Conservation (phyloP, 2,797 vertebrate species). For the Sternarchorhynchus goeldii region DNA sequence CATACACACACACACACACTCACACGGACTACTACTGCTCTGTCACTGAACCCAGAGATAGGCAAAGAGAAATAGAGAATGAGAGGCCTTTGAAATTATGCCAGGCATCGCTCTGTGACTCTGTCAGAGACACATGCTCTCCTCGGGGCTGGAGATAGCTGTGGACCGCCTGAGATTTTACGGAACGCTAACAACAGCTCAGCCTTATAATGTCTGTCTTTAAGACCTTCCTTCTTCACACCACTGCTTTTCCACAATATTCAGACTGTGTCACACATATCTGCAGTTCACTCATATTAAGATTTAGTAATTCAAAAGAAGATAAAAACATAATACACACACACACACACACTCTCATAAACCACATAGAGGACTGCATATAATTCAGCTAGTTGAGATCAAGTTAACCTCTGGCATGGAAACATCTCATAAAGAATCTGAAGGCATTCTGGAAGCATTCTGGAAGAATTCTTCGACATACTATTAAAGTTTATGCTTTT, state of each 20-base stretch:
- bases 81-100: slow-evolving; percentile 82
- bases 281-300: background rate
- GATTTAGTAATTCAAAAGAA: background rate
- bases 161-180: slow-evolving; percentile 74
- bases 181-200: slow-evolving; percentile 73
- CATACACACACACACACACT: slow-evolving; percentile 48
- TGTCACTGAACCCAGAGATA: slow-evolving; percentile 21
- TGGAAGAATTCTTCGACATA: slow-evolving; percentile 3
- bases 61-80: slow-evolving; percentile 35
- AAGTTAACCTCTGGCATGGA: background rate
- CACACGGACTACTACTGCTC: slow-evolving; percentile 63
- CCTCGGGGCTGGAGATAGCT: slow-evolving; percentile 20
- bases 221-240: slow-evolving; percentile 17
- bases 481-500: slow-evolving; percentile 26
- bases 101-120: slow-evolving; percentile 79
- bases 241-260: background rate
- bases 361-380: background rate
- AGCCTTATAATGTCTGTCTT: slow-evolving; percentile 46
- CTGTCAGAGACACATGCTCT: slow-evolving; percentile 58
- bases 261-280: background rate
- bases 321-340: slow-evolving; percentile 6
- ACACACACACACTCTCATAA: background rate
- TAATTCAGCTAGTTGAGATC: background rate
- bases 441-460: background rate
- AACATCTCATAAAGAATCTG: slow-evolving; percentile 24